A percentile compares a stretch with the other conserved stretches of the same genome.
These are phyloP conservation scores for Globia sparganii DNA, from an alignment of 2,888 invertebrate species.

Conservation along the genomic window DNA sequence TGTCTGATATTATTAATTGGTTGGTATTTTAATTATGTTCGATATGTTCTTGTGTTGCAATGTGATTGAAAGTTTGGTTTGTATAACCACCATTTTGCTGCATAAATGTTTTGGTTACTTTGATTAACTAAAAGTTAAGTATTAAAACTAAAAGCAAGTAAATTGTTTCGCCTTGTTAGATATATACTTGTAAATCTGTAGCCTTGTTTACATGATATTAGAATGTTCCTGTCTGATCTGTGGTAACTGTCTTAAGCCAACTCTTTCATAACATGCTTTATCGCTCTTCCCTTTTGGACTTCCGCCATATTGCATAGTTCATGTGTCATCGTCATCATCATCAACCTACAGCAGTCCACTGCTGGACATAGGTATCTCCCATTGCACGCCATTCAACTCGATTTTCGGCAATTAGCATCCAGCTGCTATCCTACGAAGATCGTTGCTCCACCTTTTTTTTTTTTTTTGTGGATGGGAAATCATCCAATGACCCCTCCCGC, in stretches of 20 bases:
- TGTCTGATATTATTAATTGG: constrained; percentile 73
- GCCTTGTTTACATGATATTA: background rate
- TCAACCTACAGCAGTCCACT: no score
- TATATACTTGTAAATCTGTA: background rate
- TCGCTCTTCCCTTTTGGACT: background rate
- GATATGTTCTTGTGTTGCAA: constrained; percentile 64
- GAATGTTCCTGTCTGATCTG: background rate
- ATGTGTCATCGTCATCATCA: no score
- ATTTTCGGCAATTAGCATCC: no score
- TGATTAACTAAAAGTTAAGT: background rate
- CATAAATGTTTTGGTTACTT: background rate
- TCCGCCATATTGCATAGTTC: background rate
- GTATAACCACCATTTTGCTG: constrained; percentile 8
- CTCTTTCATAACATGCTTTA: background rate
- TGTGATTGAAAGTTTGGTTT: constrained; percentile 40
- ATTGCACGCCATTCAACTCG: no score
- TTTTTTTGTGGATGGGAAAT: no score
- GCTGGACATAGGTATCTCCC: no score
- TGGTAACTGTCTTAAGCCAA: background rate
- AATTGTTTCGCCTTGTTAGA: background rate
- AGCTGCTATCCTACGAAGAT: no score
- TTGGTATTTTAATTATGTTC: constrained; percentile 73
- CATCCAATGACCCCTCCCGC: no score
- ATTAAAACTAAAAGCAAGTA: background rate
- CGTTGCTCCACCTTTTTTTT: no score